A percentile compares a stretch with the other conserved stretches of the same genome.
phyloP scores from a whole-genome alignment of 2,888 invertebrate genomes.

The Pomacea canaliculata region DNA sequence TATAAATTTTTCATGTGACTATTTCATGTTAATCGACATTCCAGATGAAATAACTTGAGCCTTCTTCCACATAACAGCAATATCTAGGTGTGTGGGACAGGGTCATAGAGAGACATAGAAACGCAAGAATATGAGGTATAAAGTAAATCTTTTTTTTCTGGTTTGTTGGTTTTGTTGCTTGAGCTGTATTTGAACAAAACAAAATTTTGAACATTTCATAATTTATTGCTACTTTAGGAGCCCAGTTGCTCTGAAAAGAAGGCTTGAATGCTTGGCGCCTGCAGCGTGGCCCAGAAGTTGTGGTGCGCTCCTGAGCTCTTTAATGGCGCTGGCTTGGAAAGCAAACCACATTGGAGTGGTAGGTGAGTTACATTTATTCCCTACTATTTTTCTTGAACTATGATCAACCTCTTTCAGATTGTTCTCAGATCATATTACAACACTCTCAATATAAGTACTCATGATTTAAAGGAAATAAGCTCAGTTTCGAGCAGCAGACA shows the following conservation, averaged over 20 bases:
- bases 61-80: too few species aligned
- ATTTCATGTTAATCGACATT: not conserved
- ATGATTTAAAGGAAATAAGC: too few species aligned
- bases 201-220: too few species aligned
- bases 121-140: too few species aligned
- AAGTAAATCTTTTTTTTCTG: too few species aligned
- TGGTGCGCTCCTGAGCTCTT: slow-evolving; percentile 66
- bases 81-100: not conserved
- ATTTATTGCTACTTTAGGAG: slow-evolving; percentile 47
- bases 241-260: slow-evolving; percentile 62
- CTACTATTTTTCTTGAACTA: not conserved
- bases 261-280: slow-evolving; percentile 62
- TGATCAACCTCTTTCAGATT: not conserved
- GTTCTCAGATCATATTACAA: not conserved
- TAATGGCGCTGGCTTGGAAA: slow-evolving; percentile 66
- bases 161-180: too few species aligned
- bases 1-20: not conserved
- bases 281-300: slow-evolving; percentile 60
- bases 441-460: not conserved
- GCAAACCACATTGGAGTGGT: slow-evolving; percentile 69
- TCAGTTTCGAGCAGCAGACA: too few species aligned
- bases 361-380: slow-evolving; percentile 39
- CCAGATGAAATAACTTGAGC: not conserved
- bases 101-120: not conserved
- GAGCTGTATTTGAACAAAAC: too few species aligned